These are phyloP conservation scores for Acleris sparsana DNA, from an alignment of 2,888 invertebrate genomes.

Conservation along the genomic window DNA sequence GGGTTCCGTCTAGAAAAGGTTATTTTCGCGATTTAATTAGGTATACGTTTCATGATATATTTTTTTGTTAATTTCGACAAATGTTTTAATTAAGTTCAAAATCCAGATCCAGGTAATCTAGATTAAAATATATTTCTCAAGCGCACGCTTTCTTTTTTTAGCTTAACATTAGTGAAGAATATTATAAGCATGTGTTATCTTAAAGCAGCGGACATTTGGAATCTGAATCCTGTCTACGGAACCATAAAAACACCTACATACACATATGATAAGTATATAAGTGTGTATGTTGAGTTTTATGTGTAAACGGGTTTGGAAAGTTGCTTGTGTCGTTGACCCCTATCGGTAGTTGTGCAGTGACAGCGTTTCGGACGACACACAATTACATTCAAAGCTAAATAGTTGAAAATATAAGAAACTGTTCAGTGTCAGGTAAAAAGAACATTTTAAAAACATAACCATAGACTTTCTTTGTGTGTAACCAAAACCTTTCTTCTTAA, in stretches of 20 bases:
- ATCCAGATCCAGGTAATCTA: too few relatives aligned
- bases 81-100: too few relatives aligned
- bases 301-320: slow-evolving; percentile 76
- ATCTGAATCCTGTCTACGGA: slow-evolving; percentile 12
- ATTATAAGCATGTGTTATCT: too few relatives aligned
- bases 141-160: too few relatives aligned
- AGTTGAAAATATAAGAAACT: too few relatives aligned
- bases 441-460: too few relatives aligned
- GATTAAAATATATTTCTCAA: too few relatives aligned
- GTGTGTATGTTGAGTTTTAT: slow-evolving; percentile 25
- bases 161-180: too few relatives aligned
- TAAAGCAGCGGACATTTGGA: neutral
- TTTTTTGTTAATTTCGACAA: too few relatives aligned
- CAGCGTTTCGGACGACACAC: slow-evolving; percentile 40
- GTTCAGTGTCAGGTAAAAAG: too few relatives aligned
- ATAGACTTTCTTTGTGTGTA: neutral
- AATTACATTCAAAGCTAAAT: slow-evolving; percentile 11
- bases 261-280: slow-evolving; percentile 14
- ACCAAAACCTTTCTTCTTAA: neutral
- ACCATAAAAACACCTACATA: slow-evolving; percentile 24
- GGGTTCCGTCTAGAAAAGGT: slow-evolving; percentile 3
- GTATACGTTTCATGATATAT: too few relatives aligned
- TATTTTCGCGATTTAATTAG: too few relatives aligned
- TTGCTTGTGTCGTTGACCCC: slow-evolving; percentile 67
- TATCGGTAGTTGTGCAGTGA: slow-evolving; percentile 61